Percentiles rank a stretch among this genome's conserved stretches.
phyloP scores from a whole-genome alignment of 2,113 vertebrate genomes.

The Sciurus niger region DNA sequence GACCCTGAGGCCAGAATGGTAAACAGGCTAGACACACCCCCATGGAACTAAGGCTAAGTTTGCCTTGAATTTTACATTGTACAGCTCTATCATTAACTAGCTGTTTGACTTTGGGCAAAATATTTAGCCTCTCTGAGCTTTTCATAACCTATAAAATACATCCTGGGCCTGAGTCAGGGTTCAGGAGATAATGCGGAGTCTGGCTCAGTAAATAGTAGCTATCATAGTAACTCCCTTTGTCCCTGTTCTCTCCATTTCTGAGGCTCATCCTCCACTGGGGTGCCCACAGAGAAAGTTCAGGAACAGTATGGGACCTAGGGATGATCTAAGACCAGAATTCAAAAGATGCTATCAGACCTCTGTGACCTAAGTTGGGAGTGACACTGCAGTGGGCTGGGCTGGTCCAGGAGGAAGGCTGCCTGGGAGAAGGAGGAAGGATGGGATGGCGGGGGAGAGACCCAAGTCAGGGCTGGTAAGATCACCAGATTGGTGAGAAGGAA shows the following conservation, averaged over 20 bases:
- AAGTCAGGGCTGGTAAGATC: neutral
- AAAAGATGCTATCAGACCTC: neutral
- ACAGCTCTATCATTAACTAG: neutral
- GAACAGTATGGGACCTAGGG: neutral
- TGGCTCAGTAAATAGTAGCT: neutral
- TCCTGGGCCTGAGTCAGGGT: neutral
- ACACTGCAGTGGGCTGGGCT: neutral
- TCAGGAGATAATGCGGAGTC: neutral
- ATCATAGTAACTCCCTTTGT: neutral
- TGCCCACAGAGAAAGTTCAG: neutral
- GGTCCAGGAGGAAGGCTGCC: neutral
- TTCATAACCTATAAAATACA: conserved; percentile 22
- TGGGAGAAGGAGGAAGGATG: neutral
- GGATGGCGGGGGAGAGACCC: neutral
- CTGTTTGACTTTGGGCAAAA: conserved; percentile 10
- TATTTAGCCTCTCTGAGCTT: conserved; percentile 30
- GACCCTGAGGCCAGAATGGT: neutral
- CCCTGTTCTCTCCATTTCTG: neutral
- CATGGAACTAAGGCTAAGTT: neutral
- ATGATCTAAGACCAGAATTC: neutral
- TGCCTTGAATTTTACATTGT: neutral
- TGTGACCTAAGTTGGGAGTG: too few relatives aligned
- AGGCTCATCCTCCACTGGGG: neutral
- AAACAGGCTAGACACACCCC: neutral
- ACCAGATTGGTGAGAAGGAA: neutral